Base-by-base conservation (phyloP, 1,140 invertebrate species). In the Nephila pilipes region DNA sequence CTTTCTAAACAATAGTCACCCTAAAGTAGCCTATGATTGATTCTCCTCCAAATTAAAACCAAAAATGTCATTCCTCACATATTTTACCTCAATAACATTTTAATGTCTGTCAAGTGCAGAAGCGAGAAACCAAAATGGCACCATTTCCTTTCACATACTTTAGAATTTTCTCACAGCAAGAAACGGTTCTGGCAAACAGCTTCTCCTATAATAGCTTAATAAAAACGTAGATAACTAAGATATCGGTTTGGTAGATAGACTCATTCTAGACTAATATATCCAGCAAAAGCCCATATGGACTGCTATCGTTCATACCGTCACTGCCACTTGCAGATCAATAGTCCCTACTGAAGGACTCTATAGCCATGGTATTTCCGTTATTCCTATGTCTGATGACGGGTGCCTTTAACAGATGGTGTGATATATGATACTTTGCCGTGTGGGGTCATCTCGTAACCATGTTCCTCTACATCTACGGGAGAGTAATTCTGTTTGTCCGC, bases 371-470 rank as follows among this genome's bases (percentile, higher is more conserved):
- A 85, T 54, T 85, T 60, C 83, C 83, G 83, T 58, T 57, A 57
- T 57, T 85, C 83, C 83, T 60, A 60, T 85, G 46, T 60, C 83
- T 58, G 83, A 85, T 60, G 57, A 60, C 83, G 55, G 83, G 55
- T 85, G 83, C 29, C 83, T 60, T 18, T 5, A 85, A 20, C 83
- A 85, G 54, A 85, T 85, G 83, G 55, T 85, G 57, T 85, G 83
- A 85, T 85, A 54, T 85, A 85, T 85, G 57, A 85, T 85, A 32
- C 18, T 85, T 60, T 60, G n/a, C 79, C 20, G 20, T 32, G 29
- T 36, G n/a, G 57, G 57, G 80, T 83, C 80, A 83, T 12, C 36
- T 46, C 80, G 80, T 54, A 54, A 55, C 38, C 38, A 83, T n/a
- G 38, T 55, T 83, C 80, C 54, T 83, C 54, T 83, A 46, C 38